These are phyloP conservation scores for Cheilosia soror DNA, from an alignment of 2,888 invertebrate genomes.

Conservation along the genomic window DNA sequence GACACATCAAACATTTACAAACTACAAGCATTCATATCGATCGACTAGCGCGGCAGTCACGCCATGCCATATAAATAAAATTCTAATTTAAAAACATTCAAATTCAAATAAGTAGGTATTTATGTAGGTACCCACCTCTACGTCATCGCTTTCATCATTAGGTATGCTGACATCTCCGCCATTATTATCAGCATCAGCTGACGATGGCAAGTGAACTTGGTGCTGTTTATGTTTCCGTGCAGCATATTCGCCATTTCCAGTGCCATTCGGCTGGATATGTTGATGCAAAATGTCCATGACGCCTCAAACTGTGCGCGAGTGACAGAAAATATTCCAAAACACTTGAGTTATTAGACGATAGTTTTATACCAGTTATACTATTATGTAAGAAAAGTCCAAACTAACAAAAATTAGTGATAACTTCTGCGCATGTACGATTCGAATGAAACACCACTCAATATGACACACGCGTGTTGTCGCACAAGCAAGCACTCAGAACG, in stretches of 20 bases:
- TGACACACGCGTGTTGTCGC: background rate
- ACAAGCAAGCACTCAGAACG: background rate
- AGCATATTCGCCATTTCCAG: constrained; percentile 14
- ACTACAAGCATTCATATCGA: background rate
- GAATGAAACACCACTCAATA: constrained; percentile 23
- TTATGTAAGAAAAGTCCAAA: background rate
- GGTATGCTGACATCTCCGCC: constrained; percentile 13
- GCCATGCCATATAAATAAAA: background rate
- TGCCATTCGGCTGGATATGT: constrained; percentile 39
- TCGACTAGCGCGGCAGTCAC: background rate
- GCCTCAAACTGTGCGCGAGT: constrained; percentile 5
- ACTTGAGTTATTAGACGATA: background rate
- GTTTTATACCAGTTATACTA: constrained; percentile 1
- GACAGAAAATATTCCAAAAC: too few species aligned
- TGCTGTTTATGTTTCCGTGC: background rate
- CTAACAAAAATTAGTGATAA: background rate
- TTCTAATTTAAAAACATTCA: background rate
- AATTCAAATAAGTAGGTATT: background rate
- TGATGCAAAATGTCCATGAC: constrained; percentile 23
- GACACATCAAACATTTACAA: background rate
- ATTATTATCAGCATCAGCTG: constrained; percentile 25
- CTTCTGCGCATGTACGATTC: constrained; percentile 25
- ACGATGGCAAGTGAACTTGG: background rate
- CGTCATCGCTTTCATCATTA: background rate
- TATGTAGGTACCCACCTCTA: constrained; percentile 7